A percentile compares a stretch with the other conserved stretches of the same genome.
Conservation (phyloP, 2,888 invertebrate species). For the Epinotia nisella region DNA sequence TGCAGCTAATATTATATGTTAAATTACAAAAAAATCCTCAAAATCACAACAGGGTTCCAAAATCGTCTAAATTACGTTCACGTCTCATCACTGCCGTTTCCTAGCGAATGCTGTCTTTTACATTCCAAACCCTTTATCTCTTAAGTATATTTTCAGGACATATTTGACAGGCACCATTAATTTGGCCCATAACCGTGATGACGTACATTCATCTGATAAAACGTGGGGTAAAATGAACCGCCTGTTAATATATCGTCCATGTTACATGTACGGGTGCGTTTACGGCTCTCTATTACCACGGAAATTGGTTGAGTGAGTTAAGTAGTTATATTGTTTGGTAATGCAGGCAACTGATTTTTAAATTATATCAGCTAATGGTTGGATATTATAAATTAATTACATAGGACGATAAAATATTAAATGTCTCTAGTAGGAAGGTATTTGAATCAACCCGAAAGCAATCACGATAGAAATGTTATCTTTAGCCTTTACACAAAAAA, state of each 20-base stretch:
- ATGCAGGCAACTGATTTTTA: not conserved
- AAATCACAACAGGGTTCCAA: conserved; percentile 11
- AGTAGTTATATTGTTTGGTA: conserved; percentile 10
- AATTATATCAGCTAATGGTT: not conserved
- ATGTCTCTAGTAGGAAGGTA: too few relatives aligned
- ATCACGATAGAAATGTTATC: too few relatives aligned
- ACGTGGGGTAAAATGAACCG: conserved; percentile 41
- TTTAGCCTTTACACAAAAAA: too few relatives aligned
- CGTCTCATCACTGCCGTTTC: conserved; percentile 26
- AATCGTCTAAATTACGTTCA: conserved; percentile 20
- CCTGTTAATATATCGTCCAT: conserved; percentile 31
- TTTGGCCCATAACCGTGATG: conserved; percentile 36
- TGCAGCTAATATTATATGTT: too few relatives aligned
- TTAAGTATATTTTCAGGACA: conserved; percentile 42
- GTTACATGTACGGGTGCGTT: conserved; percentile 15
- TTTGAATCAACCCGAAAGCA: too few relatives aligned
- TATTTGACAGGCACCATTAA: conserved; percentile 45
- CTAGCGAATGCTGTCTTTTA: conserved; percentile 35
- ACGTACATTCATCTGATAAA: conserved; percentile 41
- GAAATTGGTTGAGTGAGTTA: conserved; percentile 29
- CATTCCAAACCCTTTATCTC: conserved; percentile 42
- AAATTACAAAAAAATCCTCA: not conserved
- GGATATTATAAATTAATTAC: not conserved
- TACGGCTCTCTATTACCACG: conserved; percentile 11
- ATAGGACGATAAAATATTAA: too few relatives aligned